These are phyloP conservation scores for Prinia subflava DNA, from an alignment of 2,113 vertebrate species.

Conservation along the genomic window DNA sequence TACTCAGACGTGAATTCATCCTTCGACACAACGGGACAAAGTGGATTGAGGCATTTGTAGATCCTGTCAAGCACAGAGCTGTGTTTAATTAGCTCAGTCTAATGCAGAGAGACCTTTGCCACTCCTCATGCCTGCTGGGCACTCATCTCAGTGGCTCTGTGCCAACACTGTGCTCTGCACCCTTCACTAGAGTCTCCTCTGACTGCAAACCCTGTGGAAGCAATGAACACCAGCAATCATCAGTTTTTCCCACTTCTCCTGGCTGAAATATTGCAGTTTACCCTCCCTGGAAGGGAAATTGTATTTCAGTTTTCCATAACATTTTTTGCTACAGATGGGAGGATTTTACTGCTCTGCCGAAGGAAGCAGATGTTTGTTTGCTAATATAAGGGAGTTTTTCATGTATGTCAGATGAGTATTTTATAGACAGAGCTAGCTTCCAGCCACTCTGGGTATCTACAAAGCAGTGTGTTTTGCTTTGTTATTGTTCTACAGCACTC, in stretches of 20 bases:
- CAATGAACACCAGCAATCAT: neutral
- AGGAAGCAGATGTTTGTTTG: neutral
- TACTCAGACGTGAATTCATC: neutral
- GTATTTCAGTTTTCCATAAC: neutral
- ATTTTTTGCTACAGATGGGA: neutral
- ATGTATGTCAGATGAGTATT: neutral
- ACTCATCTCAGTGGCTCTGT: neutral
- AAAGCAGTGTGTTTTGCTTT: neutral
- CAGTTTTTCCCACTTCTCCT: neutral
- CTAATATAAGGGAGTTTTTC: neutral
- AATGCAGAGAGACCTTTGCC: constrained; percentile 10
- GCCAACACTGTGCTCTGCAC: fast-evolving
- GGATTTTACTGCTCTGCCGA: neutral
- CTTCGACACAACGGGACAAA: neutral
- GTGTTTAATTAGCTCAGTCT: constrained; percentile 40
- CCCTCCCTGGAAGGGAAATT: neutral
- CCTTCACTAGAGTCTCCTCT: neutral
- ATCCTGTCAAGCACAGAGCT: neutral
- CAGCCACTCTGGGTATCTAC: neutral
- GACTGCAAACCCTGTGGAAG: neutral
- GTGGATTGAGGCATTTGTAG: neutral
- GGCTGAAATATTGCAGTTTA: neutral
- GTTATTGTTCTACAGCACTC: neutral
- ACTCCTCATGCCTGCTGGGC: neutral
- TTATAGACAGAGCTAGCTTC: neutral